A percentile compares a stretch with the other conserved stretches of the same genome.
phyloP scores from a whole-genome alignment of 2,888 invertebrate species.

The Drosophila hamatofila region DNA sequence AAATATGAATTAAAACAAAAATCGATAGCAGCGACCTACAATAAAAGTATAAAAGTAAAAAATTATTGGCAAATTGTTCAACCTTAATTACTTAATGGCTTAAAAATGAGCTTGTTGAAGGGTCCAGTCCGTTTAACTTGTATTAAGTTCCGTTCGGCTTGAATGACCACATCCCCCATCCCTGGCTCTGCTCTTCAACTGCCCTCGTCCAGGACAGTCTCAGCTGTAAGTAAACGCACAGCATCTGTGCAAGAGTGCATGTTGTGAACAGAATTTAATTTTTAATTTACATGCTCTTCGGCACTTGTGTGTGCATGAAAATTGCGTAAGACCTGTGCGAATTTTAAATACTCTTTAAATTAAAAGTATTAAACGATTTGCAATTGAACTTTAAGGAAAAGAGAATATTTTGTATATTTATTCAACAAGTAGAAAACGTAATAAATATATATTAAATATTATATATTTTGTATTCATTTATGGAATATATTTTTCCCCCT shows the following conservation, averaged over 20 bases:
- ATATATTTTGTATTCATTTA: background rate
- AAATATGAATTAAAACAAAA: slow-evolving; percentile 37
- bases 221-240: slow-evolving; percentile 47
- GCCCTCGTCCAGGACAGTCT: slow-evolving; percentile 42
- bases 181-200: background rate
- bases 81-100: slow-evolving; percentile 77
- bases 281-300: slow-evolving; percentile 67
- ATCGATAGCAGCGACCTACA: slow-evolving; percentile 29
- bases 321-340: slow-evolving; percentile 10
- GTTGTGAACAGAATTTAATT: slow-evolving; percentile 73
- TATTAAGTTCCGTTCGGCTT: slow-evolving; percentile 33
- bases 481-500: background rate
- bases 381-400: background rate
- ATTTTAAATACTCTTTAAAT: slow-evolving; percentile 15
- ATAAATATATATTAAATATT: background rate
- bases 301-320: slow-evolving; percentile 22
- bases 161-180: slow-evolving; percentile 30
- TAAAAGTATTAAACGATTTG: background rate
- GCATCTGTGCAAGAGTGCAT: slow-evolving; percentile 60
- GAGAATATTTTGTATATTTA: background rate
- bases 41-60: background rate
- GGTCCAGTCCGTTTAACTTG: slow-evolving; percentile 59
- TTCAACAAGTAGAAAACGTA: no score
- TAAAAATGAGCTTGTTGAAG: slow-evolving; percentile 67
- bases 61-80: slow-evolving; percentile 57